phyloP scores from a whole-genome alignment of 1,140 invertebrate species.

The Halyomorpha halys region DNA sequence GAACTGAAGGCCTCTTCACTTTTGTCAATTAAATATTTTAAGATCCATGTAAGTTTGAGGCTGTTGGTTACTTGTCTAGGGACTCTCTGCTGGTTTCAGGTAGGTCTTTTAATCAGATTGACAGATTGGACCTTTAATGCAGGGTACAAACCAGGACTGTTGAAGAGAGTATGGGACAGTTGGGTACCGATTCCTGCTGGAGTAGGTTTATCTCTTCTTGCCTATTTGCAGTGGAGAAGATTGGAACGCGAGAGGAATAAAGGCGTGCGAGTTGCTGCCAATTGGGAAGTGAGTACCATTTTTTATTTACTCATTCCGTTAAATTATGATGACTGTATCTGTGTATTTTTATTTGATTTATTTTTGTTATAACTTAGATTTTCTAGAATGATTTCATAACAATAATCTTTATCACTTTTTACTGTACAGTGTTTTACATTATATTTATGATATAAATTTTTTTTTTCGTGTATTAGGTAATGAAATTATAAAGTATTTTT shows the following conservation, averaged over 20 bases:
- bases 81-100: conserved; percentile 9
- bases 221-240: conserved; percentile 30
- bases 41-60: neutral
- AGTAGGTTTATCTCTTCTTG: conserved; percentile 31
- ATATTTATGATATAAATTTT: too few species aligned
- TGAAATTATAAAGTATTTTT: too few species aligned
- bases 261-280: conserved; percentile 21
- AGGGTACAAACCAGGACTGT: conserved; percentile 10
- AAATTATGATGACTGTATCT: too few species aligned
- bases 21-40: neutral
- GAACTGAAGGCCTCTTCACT: neutral
- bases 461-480: too few species aligned
- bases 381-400: too few species aligned
- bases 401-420: too few species aligned
- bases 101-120: neutral
- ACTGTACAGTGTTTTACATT: too few species aligned
- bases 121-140: conserved; percentile 11
- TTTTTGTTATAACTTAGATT: too few species aligned
- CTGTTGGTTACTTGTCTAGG: conserved; percentile 5
- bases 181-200: conserved; percentile 31
- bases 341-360: too few species aligned
- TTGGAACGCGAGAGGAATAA: conserved; percentile 24
- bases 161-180: conserved; percentile 24
- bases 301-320: too few species aligned
- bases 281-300: conserved; percentile 25